Base-by-base conservation (phyloP, 2,888 invertebrate genomes). In the Acleris holmiana region DNA sequence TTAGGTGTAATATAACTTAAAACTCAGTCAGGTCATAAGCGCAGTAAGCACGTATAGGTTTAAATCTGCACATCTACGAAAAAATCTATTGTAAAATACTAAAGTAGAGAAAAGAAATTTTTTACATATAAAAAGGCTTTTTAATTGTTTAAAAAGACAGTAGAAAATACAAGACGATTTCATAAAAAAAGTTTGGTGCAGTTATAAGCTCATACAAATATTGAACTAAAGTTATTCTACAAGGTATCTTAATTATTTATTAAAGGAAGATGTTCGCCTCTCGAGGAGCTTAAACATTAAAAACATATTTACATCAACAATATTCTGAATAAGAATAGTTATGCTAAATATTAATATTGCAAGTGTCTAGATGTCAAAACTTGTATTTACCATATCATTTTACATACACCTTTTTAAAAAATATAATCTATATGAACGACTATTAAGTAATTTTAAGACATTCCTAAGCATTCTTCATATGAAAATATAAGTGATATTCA, bases 401-500 rank as follows among this genome's bases (percentile, higher is more conserved):
- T 73, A 77, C 72, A 71, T 75, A 76, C 55, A 69, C 76, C 75
- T 85, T 58, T 29, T 85, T 88, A 86, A 90, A 90, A 90, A 87
- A 89, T 90, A 90, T 85, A 85, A 79, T 86, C 79, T 84, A 83
- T 84, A 68, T 76, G 76, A 83, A 80, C 71, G 70, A 73, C 76
- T 80, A 83, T 79, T 69, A 83, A 78, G 76, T 78, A 76, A 73
- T 71, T 76, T 76, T 73, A 78, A 81, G 80, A 84, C 75, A 29
- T 29, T 29, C 29, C 29, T 29, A 29, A 85, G 83, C 77, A 73
- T 80, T 79, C 79, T 79, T 76, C 68, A 76, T 89, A 89, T 73
- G 88, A 89, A 89, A 89, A 89, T 90, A 91, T 88, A 86, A 76
- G 75, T 78, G 76, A 77, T 85, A 82, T 83, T 81, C 76, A 82